phyloP scores from a whole-genome alignment of 2,888 invertebrate genomes.

The Sesia apiformis region DNA sequence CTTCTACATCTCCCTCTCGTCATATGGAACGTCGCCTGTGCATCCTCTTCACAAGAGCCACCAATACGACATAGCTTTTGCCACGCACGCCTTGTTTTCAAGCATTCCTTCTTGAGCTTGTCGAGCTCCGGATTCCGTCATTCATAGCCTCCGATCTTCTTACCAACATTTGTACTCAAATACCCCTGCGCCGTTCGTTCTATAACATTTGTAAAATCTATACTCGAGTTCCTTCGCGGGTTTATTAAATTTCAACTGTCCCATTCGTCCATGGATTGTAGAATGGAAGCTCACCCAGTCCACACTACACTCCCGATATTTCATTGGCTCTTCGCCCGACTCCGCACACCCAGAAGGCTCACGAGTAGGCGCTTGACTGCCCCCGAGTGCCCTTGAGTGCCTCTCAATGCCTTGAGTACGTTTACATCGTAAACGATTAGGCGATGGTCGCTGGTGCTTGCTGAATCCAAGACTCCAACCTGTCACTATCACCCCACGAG shows the following conservation, averaged over 20 bases:
- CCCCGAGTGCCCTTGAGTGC: too few species aligned
- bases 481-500: background rate
- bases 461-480: background rate
- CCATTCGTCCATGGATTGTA: background rate
- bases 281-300: constrained; percentile 1
- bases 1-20: constrained; percentile 1
- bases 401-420: too few species aligned
- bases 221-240: background rate
- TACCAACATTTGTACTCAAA: background rate
- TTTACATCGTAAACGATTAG: constrained; percentile 1
- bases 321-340: background rate
- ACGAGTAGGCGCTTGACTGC: background rate
- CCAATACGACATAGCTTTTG: background rate
- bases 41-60: background rate
- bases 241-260: background rate
- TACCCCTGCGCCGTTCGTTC: background rate
- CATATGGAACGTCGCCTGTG: background rate
- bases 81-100: background rate
- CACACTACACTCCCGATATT: constrained; percentile 1
- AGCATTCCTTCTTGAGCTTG: background rate
- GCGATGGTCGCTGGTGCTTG: constrained; percentile 3
- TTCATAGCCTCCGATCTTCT: background rate
- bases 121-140: background rate
- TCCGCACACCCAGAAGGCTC: background rate
- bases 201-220: background rate